Conservation (phyloP, 2,888 invertebrate species). For the Chalcosyrphus nemorum region DNA sequence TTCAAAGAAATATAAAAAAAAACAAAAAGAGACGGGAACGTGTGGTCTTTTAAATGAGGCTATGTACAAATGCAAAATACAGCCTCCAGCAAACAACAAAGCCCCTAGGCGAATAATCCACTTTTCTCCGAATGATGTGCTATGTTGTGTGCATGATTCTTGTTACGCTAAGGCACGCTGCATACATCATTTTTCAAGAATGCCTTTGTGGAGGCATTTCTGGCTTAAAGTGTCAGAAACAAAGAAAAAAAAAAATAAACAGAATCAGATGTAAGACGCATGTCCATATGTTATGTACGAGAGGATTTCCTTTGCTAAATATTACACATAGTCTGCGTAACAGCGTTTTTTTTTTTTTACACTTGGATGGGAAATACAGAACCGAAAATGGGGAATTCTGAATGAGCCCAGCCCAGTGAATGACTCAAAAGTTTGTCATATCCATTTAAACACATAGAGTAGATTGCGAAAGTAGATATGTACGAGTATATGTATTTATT, state of each 20-base stretch:
- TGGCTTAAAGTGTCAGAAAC: conserved; percentile 28
- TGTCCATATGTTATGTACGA: background rate
- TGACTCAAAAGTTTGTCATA: too few species aligned
- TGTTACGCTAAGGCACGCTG: background rate
- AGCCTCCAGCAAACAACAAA: conserved; percentile 22
- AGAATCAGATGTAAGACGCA: conserved; percentile 9
- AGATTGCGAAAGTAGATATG: too few species aligned
- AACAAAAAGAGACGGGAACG: background rate
- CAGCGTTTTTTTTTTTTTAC: background rate
- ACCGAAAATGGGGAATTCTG: background rate
- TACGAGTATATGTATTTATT: too few species aligned
- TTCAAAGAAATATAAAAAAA: conserved; percentile 10
- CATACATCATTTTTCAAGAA: conserved; percentile 34
- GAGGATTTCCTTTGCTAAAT: background rate
- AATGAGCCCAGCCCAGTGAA: too few species aligned
- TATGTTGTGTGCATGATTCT: background rate
- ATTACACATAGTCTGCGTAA: conserved; percentile 4
- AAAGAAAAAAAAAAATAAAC: background rate
- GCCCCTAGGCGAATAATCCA: conserved; percentile 32
- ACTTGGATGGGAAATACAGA: background rate
- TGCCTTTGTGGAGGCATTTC: conserved; percentile 25
- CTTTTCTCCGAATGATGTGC: conserved; percentile 40
- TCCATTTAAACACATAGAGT: too few species aligned
- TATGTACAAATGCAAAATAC: background rate
- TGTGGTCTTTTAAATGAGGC: background rate